Base-by-base conservation (phyloP, 2,888 invertebrate genomes). In the Deladenus siricidicola region DNA sequence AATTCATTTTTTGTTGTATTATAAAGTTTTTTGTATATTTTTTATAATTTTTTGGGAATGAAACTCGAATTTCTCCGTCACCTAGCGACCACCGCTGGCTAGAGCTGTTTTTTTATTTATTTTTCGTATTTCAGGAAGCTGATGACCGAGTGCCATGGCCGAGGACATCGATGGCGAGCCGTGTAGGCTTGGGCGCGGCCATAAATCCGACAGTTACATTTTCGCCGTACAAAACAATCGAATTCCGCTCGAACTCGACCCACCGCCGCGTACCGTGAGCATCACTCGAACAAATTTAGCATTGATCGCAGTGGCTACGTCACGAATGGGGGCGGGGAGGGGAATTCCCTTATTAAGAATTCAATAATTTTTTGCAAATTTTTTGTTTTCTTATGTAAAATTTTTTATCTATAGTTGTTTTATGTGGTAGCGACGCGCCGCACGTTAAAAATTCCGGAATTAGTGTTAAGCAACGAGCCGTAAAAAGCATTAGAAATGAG, bases 121-220 rank as follows among this genome's bases (percentile, higher is more conserved):
- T n/a, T n/a, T n/a, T n/a, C n/a, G n/a, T n/a, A n/a, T n/a, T n/a
- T n/a, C n/a, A n/a, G n/a, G n/a, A n/a, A n/a, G n/a, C n/a, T n/a
- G n/a, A n/a, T n/a, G n/a, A n/a, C n/a, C n/a, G n/a, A n/a, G n/a
- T n/a, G n/a, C n/a, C n/a, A n/a, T n/a, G n/a, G n/a, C n/a, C n/a
- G n/a, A n/a, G n/a, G n/a, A n/a, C n/a, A n/a, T n/a, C n/a, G n/a
- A 30, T 6, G 49, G 47, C 21, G 59, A 60, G 21, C 60, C 57
- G 10, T 66, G 65, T 54, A 65, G 68, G 55, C 71, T 75, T 6
- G 75, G 75, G 49, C 61, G 71, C 4, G 76, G 76, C 17, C 66
- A 71, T 62, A 76, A 77, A 57, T 74, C 75, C 34, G 74, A 76
- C 50, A 66, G 66, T 29, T 76, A 76, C 54, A 73, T 76, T 51